Evolutionary conservation across 2,888 invertebrate genomes (phyloP), one percentile per base, ranked within the genome.

Genomic region (Drosophila pseudotalamancana): DNA sequence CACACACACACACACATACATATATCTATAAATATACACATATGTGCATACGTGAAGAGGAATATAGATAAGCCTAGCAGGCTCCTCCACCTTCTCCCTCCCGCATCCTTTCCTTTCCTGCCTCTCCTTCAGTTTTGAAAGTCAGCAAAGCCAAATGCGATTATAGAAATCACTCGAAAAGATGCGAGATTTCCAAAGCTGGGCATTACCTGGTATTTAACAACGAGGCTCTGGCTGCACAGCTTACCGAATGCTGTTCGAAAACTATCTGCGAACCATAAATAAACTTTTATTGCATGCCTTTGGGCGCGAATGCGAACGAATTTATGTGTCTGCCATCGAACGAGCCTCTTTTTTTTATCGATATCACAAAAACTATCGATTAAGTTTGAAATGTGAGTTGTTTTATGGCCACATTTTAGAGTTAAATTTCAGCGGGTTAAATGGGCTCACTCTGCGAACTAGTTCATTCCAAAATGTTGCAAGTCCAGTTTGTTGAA

Each of bases 141-240:
- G 49, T 29, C 29, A 31, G 14, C 25, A 48, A 40, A 54, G 31
- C 43, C 39, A 76, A 74, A 79, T 76, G 56, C 56, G 67, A 53
- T 65, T 66, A 72, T 45, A 42, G 34, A 48, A 63, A 60, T 46
- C 48, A 51, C 40, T 70, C 55, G 31, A 59, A 65, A 21, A 55
- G 51, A 46, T 48, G 35, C 46, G 12, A 57, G 50, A 51, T 48
- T 31, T 59, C 18, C 12, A 45, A 42, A 45, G 31, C 37, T 6
- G 6, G 50, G 45, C 46, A 56, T 62, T 61, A 62, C 62, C 43
- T 32, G 37, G 25, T 18, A 48, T 43, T 54, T 21, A 14, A 11
- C 9, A 12, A 16, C 12, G 21, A 16, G 27, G 27, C 14, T 46
- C 29, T 16, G 8, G 25, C 6, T n/a, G n/a, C n/a, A 2, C 29